Percentiles rank a stretch among this genome's conserved stretches.
These are phyloP conservation scores for Vulpes ferrilata DNA, from an alignment of 2,113 vertebrate genomes.

Conservation along the genomic window DNA sequence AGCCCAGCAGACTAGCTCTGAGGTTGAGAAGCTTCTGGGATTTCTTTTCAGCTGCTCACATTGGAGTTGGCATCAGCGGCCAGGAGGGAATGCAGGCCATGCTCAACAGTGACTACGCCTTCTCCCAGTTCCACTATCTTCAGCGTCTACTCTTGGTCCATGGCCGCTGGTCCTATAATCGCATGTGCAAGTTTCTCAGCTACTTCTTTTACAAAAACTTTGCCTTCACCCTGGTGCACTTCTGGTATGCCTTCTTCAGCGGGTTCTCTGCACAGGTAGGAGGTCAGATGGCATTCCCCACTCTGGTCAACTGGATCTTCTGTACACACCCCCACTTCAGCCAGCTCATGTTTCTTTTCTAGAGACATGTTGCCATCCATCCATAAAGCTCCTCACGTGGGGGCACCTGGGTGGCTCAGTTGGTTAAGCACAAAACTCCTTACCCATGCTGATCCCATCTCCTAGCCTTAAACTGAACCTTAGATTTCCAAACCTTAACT, in stretches of 20 bases:
- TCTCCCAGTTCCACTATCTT: constrained; percentile 96
- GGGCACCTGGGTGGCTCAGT: background rate
- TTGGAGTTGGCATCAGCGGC: constrained; percentile 96
- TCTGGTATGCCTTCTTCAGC: constrained; percentile 98
- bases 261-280: constrained; percentile 98
- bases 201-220: constrained; percentile 99
- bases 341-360: constrained; percentile 11
- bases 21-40: background rate
- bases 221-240: constrained; percentile 96
- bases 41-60: constrained; percentile 93
- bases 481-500: background rate
- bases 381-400: background rate
- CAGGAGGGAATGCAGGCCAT: constrained; percentile 98
- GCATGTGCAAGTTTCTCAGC: constrained; percentile 98
- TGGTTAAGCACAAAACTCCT: background rate
- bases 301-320: background rate
- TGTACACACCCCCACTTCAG: background rate
- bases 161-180: constrained; percentile 97
- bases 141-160: constrained; percentile 97
- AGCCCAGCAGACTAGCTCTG: background rate
- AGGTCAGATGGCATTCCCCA: background rate
- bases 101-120: constrained; percentile 95
- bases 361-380: background rate
- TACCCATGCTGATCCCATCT: background rate
- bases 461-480: background rate